Evolutionary conservation across 2,113 vertebrate genomes (phyloP).

Genomic region (Nettapus auritus): DNA sequence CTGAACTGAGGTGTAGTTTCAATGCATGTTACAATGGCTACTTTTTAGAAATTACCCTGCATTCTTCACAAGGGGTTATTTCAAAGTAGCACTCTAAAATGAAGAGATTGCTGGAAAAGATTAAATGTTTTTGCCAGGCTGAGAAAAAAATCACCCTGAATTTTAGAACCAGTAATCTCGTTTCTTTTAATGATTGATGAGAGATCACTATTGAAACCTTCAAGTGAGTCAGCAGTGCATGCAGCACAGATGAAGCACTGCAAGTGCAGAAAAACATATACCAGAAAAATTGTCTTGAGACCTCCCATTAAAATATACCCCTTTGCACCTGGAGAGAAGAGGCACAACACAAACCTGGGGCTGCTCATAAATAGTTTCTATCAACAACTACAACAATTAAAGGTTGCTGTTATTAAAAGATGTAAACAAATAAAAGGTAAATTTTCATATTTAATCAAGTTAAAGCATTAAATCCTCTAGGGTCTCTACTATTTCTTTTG

Average conservation of each 20-base stretch:
- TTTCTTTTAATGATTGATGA: slow-evolving; percentile 37
- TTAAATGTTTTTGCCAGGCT: slow-evolving; percentile 10
- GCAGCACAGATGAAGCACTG: not conserved
- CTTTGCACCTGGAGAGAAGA: not conserved
- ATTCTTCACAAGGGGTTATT: not conserved
- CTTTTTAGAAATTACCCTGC: not conserved
- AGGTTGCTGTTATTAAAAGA: not conserved
- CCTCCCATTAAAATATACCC: not conserved
- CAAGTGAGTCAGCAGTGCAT: slow-evolving; percentile 10
- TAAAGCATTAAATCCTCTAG: not conserved
- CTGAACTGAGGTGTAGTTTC: not conserved
- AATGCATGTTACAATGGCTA: not conserved
- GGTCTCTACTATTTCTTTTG: not conserved
- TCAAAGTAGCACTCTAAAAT: not conserved
- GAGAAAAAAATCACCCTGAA: not conserved
- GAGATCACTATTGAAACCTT: slow-evolving; percentile 13
- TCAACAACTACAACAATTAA: not conserved
- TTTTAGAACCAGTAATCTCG: not conserved
- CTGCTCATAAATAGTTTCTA: not conserved
- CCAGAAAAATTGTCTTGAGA: not conserved
- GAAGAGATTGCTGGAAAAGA: not conserved
- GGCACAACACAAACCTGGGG: not conserved
- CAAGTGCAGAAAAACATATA: not conserved
- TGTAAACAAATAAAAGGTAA: not conserved
- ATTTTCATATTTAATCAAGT: not conserved